Percentiles rank a stretch among this genome's conserved stretches.
phyloP scores from a whole-genome alignment of 2,113 vertebrate genomes.

The Austrofundulus limnaeus region DNA sequence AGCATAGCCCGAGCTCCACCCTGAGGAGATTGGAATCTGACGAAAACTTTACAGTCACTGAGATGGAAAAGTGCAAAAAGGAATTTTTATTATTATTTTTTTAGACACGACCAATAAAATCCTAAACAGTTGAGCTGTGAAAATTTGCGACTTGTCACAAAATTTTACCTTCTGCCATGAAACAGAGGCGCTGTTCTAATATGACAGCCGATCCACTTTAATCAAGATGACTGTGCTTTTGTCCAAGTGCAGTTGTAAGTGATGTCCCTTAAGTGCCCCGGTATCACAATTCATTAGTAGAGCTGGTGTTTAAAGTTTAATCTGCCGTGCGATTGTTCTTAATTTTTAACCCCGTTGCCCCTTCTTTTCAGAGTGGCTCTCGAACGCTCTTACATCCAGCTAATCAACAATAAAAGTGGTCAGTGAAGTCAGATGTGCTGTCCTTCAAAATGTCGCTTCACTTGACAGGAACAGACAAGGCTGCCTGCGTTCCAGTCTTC shows the following conservation, averaged over 20 bases:
- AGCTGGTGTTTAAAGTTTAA: conserved; percentile 55
- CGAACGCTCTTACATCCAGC: conserved; percentile 33
- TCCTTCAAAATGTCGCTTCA: conserved; percentile 67
- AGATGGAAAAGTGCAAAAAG: conserved; percentile 10
- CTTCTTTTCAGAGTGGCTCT: conserved; percentile 30
- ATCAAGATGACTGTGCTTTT: conserved; percentile 49
- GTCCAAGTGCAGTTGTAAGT: conserved; percentile 15
- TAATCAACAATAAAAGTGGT: conserved; percentile 65
- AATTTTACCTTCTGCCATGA: conserved; percentile 3
- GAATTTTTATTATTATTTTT: too few species aligned
- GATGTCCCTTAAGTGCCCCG: conserved; percentile 41
- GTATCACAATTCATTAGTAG: conserved; percentile 60
- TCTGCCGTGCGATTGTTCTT: conserved; percentile 33
- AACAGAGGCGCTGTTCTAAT: conserved; percentile 20
- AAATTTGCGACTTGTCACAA: conserved; percentile 26
- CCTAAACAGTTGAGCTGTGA: conserved; percentile 2
- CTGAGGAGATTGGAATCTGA: conserved; percentile 31
- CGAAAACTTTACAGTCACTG: conserved; percentile 18
- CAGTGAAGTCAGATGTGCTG: conserved; percentile 54
- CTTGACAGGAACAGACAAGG: conserved; percentile 67
- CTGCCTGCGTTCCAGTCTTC: conserved; percentile 58
- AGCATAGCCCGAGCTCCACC: conserved; percentile 29
- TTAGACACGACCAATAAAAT: conserved; percentile 8
- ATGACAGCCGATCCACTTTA: conserved; percentile 35
- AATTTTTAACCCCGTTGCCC: conserved; percentile 33